A percentile compares a stretch with the other conserved stretches of the same genome.
These are phyloP conservation scores for Trididemnum nubilum DNA, from an alignment of 23 tunicate species.

Conservation along the genomic window DNA sequence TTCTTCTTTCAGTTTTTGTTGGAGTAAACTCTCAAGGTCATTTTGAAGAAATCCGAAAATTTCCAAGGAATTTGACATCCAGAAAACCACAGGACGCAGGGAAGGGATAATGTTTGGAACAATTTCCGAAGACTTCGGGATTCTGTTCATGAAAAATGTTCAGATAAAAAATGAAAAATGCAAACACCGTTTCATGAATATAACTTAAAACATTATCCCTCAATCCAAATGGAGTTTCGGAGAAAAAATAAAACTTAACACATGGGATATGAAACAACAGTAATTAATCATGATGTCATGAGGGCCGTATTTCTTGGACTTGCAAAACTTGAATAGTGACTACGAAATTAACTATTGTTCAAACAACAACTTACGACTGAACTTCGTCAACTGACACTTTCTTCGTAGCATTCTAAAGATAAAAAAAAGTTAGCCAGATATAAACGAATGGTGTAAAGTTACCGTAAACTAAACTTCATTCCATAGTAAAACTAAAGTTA, in stretches of 20 bases:
- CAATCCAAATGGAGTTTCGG: too few species aligned
- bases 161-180: neutral
- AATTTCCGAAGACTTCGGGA: conserved; percentile 1
- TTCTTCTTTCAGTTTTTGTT: conserved; percentile 52
- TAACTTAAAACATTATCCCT: too few species aligned
- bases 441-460: too few species aligned
- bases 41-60: conserved; percentile 71
- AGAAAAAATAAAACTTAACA: too few species aligned
- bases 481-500: too few species aligned
- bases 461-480: too few species aligned
- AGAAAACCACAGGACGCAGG: conserved; percentile 62
- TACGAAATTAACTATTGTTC: too few species aligned
- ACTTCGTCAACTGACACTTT: conserved; percentile 78
- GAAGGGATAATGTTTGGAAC: conserved; percentile 27
- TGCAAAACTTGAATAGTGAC: too few species aligned
- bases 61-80: conserved; percentile 93
- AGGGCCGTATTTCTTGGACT: too few species aligned
- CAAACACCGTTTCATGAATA: too few species aligned
- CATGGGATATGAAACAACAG: too few species aligned
- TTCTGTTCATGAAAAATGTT: neutral
- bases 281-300: too few species aligned
- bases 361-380: conserved; percentile 60
- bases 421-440: neutral
- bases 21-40: conserved; percentile 42
- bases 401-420: conserved; percentile 63